Base-by-base conservation (phyloP, 1,140 invertebrate species). In the Drosophila littoralis region DNA sequence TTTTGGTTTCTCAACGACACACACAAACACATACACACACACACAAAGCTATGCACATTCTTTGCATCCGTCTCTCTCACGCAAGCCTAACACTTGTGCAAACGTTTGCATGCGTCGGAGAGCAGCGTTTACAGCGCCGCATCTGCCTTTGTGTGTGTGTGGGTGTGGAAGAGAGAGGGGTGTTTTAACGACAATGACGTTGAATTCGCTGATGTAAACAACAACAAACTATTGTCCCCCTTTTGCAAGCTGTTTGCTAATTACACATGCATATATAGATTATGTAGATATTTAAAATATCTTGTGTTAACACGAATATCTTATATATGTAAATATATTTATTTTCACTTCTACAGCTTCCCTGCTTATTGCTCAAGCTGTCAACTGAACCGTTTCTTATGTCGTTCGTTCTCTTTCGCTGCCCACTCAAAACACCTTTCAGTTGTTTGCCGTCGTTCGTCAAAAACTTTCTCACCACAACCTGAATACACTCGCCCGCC, bases 401-500 rank as follows among this genome's bases (percentile, higher is more conserved):
- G 13, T 54, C 36, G 28, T 45, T 32, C 13, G 15, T 12, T 10
- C 7, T 36, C 17, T 32, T 17, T 46, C 13, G 22, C 42, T 59
- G 22, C 32, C 50, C 50, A 51, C 28, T 1, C 50, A 13, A 3
- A 13, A 32, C 40, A 33, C 22, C n/a, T 58, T 32, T 15, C n/a
- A 35, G 13, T 35, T 35, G 5, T 10, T 59, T 42, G 9, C 28
- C 8, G 15, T 13, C 8, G 8, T 48, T 48, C 45, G 17, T 6
- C 48, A 13, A 12, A 22, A 42, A 50, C 60, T 71, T 71, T 70
- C 50, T 55, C 54, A 64, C 60, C 22, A 42, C 61, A 64, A 71
- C 33, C 17, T 51, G 32, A 59, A 10, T 42, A 59, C 9, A 43
- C 42, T 57, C 36, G 10, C 36, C 28, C 50, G 13, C 55, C 58